Percentiles rank a stretch among this genome's conserved stretches.
phyloP scores from a whole-genome alignment of 2,113 vertebrate species.

The Oceanites oceanicus region DNA sequence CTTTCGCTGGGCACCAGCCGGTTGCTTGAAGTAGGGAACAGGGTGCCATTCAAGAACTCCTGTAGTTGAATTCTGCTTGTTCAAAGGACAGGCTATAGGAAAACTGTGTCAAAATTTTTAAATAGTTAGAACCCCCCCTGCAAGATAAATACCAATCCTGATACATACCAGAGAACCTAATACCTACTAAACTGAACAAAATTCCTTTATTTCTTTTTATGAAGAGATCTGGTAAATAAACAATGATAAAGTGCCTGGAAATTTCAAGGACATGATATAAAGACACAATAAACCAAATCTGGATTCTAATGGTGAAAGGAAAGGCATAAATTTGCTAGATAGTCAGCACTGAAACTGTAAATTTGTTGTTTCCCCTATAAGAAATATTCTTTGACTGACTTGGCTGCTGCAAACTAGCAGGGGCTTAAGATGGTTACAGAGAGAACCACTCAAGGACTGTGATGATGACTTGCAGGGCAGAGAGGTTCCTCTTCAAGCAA shows the following conservation, averaged over 20 bases:
- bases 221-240: neutral
- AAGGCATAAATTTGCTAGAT: neutral
- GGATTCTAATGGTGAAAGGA: neutral
- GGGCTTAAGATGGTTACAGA: neutral
- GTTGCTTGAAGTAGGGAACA: neutral
- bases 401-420: neutral
- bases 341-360: neutral
- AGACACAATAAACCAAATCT: neutral
- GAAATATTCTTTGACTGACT: neutral
- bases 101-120: neutral
- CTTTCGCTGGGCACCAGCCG: rapidly evolving
- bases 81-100: neutral
- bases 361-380: neutral
- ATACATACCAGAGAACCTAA: neutral
- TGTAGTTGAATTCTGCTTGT: slow-evolving; percentile 13
- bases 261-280: neutral
- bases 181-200: neutral
- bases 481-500: neutral
- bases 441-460: neutral
- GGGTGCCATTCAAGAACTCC: neutral
- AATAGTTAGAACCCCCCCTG: neutral
- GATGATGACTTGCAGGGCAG: neutral
- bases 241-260: neutral
- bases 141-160: neutral
- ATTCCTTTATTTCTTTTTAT: neutral